Conservation (phyloP, 2,888 invertebrate genomes). For the Rhaphigaster nebulosa region DNA sequence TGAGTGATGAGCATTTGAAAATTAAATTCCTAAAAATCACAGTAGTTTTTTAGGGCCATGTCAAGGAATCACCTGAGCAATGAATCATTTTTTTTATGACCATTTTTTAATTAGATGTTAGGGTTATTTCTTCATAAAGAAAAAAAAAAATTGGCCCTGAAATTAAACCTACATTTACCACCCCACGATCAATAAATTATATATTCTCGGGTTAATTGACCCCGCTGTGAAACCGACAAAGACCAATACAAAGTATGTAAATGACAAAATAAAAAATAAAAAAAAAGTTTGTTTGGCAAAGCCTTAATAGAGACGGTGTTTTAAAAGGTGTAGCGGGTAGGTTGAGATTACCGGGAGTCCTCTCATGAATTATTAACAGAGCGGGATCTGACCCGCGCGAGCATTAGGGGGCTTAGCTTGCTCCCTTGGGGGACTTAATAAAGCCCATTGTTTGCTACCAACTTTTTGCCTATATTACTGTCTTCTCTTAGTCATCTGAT, state of each 20-base stretch:
- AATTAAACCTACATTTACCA: not conserved
- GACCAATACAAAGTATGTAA: constrained; percentile 35
- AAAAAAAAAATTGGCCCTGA: not conserved
- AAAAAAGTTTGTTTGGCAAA: constrained; percentile 36
- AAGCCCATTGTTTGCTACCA: constrained; percentile 41
- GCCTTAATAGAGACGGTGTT: constrained; percentile 38
- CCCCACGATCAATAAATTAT: constrained; percentile 17
- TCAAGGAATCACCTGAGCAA: too few relatives aligned
- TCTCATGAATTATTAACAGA: constrained; percentile 47
- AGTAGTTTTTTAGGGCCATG: too few relatives aligned
- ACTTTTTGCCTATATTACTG: constrained; percentile 47
- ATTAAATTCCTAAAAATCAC: too few relatives aligned
- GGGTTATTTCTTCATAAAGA: not conserved
- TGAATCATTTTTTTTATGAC: not conserved
- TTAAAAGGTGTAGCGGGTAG: constrained; percentile 48
- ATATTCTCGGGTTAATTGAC: constrained; percentile 1
- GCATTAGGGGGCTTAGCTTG: constrained; percentile 5
- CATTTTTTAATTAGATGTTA: not conserved
- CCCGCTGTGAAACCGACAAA: not conserved
- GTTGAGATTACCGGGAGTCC: constrained; percentile 6
- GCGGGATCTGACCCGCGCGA: constrained; percentile 17
- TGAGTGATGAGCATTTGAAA: too few relatives aligned
- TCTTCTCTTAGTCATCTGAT: constrained; percentile 30
- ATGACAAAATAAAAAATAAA: not conserved
- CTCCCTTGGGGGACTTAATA: constrained; percentile 23